Conservation (phyloP, 2,888 invertebrate genomes). For the Tetragnatha montana region DNA sequence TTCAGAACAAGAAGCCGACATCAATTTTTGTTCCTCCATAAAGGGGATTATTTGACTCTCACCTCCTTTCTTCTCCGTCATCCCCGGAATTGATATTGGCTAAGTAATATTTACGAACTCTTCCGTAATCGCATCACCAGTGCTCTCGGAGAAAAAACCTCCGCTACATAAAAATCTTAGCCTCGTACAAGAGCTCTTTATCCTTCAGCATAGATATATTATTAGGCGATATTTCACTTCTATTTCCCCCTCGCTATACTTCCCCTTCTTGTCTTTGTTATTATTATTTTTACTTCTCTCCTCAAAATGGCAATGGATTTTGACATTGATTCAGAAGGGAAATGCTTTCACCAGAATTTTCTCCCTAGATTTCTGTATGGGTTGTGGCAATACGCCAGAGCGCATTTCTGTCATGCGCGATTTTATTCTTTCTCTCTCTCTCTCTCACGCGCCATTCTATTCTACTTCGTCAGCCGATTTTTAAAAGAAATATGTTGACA, state of each 20-base stretch:
- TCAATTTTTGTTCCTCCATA: background rate
- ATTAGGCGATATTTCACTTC: slow-evolving; percentile 3
- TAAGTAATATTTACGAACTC: background rate
- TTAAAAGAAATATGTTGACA: slow-evolving; percentile 41
- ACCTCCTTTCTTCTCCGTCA: background rate
- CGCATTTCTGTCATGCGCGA: slow-evolving; percentile 44
- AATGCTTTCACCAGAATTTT: slow-evolving; percentile 40
- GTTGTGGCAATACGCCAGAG: slow-evolving; percentile 46
- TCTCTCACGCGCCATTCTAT: background rate
- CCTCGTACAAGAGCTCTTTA: background rate
- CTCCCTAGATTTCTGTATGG: slow-evolving; percentile 21
- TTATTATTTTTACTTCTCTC: slow-evolving; percentile 1
- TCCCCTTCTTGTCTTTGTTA: background rate
- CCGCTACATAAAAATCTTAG: background rate
- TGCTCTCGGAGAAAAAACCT: background rate
- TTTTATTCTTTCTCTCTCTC: slow-evolving; percentile 7
- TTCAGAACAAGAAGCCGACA: no score
- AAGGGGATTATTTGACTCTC: background rate
- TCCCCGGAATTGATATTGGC: background rate
- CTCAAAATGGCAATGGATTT: slow-evolving; percentile 24
- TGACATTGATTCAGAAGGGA: slow-evolving; percentile 42
- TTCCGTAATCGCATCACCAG: background rate
- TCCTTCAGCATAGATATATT: slow-evolving; percentile 12
- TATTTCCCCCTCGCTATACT: slow-evolving; percentile 10
- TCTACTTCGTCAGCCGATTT: slow-evolving; percentile 17